Evolutionary conservation across 2,888 invertebrate species (phyloP).

Genomic region (Diarsia dahlii): DNA sequence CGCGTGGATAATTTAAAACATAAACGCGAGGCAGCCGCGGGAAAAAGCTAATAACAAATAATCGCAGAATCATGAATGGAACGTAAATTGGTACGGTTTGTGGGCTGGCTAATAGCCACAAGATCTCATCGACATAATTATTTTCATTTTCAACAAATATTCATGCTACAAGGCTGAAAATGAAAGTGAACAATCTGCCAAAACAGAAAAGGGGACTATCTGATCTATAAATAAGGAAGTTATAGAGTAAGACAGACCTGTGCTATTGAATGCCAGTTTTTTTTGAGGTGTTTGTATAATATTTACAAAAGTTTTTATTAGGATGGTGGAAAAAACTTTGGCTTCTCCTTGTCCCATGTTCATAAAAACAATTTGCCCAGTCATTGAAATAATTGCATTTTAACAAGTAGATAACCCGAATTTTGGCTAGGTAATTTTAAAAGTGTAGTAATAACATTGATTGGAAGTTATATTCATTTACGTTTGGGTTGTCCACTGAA

Average conservation of each 20-base stretch:
- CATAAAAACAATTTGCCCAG: not conserved
- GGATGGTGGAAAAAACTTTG: not conserved
- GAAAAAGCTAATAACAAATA: conserved; percentile 1
- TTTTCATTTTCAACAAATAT: conserved; percentile 9
- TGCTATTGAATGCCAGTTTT: not conserved
- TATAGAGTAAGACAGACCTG: not conserved
- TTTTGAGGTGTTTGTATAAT: not conserved
- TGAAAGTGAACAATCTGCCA: conserved; percentile 10
- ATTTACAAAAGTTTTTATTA: not conserved
- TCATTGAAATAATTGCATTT: too few species aligned
- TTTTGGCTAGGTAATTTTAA: too few species aligned
- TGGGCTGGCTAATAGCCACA: not conserved
- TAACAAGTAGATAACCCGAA: not conserved
- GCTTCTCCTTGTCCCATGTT: not conserved
- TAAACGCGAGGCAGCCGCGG: not conserved
- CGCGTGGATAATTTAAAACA: not conserved
- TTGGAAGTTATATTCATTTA: not conserved
- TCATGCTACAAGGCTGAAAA: conserved; percentile 24
- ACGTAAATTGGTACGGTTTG: conserved; percentile 23
- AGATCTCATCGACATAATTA: conserved; percentile 14
- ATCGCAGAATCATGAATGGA: conserved; percentile 25
- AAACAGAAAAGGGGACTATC: not conserved
- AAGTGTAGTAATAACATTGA: not conserved
- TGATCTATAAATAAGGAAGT: not conserved
- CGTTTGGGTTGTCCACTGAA: not conserved